Evolutionary conservation across 2,797 vertebrate species (phyloP).

Genomic region (Phylloscopus collybita): DNA sequence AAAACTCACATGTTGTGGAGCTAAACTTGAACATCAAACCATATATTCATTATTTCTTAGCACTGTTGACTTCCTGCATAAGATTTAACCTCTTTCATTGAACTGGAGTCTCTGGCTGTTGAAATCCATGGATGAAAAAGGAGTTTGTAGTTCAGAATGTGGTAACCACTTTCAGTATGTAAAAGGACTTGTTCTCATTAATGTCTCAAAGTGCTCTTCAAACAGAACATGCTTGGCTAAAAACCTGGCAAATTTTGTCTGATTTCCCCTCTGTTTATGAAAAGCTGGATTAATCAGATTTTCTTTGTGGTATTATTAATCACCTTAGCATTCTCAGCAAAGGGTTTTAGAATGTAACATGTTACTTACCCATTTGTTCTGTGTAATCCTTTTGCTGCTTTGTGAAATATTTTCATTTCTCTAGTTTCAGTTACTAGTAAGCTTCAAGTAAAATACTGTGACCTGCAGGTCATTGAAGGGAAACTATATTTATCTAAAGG

Average conservation of each 20-base stretch:
- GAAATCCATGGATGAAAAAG: not conserved
- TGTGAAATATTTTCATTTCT: not conserved
- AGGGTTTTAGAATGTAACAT: not conserved
- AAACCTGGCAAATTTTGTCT: not conserved
- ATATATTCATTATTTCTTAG: not conserved
- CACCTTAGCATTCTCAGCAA: not conserved
- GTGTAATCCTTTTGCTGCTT: not conserved
- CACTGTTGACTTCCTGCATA: not conserved
- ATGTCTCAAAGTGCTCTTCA: conserved; percentile 48
- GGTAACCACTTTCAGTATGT: not conserved
- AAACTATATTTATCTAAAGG: not conserved
- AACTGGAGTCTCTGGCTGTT: not conserved
- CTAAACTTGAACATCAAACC: not conserved
- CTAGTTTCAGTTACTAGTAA: not conserved
- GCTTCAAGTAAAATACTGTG: not conserved
- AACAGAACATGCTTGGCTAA: not conserved
- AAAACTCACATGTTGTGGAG: not conserved
- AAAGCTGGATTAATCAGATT: not conserved
- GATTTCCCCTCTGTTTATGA: not conserved
- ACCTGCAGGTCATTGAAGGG: not conserved
- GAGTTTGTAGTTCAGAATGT: not conserved
- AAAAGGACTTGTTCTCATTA: not conserved
- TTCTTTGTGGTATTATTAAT: not conserved
- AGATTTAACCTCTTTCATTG: not conserved
- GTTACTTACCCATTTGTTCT: not conserved